A percentile compares a stretch with the other conserved stretches of the same genome.
Evolutionary conservation across 2,113 vertebrate genomes (phyloP).

Genomic region (Psammodynastes pulverulentus): DNA sequence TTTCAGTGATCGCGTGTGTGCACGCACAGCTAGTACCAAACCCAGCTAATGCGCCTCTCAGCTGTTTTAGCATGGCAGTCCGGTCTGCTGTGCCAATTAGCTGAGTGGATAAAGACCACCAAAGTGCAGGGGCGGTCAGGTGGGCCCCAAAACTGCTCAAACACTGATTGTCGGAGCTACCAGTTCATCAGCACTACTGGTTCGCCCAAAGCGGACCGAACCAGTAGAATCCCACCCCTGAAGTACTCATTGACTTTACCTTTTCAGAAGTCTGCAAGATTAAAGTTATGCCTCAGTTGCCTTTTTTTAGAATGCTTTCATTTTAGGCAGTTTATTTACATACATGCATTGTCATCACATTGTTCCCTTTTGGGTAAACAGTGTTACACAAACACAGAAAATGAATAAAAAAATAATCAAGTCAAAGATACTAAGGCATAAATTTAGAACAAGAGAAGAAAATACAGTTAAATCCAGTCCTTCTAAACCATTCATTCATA

Average conservation of each 20-base stretch:
- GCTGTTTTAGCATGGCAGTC: too few species aligned
- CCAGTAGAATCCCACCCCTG: too few species aligned
- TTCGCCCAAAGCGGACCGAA: too few species aligned
- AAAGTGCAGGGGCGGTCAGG: too few species aligned
- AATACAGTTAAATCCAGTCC: neutral
- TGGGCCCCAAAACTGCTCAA: too few species aligned
- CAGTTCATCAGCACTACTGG: too few species aligned
- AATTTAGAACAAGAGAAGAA: neutral
- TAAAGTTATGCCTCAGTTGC: neutral
- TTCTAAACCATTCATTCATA: neutral
- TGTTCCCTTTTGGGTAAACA: neutral
- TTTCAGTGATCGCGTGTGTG: too few species aligned
- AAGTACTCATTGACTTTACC: neutral
- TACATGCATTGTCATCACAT: neutral
- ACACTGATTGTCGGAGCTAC: too few species aligned
- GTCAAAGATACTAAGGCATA: neutral
- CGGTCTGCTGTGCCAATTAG: too few species aligned
- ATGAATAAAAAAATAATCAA: neutral
- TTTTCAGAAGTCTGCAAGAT: neutral
- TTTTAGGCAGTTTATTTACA: neutral
- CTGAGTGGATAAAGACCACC: too few species aligned
- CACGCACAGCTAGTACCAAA: too few species aligned
- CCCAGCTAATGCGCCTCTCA: too few species aligned
- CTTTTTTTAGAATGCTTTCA: neutral
- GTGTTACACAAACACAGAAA: neutral